Base-by-base conservation (phyloP, 2,888 invertebrate genomes). In the Parelbella ahira region DNA sequence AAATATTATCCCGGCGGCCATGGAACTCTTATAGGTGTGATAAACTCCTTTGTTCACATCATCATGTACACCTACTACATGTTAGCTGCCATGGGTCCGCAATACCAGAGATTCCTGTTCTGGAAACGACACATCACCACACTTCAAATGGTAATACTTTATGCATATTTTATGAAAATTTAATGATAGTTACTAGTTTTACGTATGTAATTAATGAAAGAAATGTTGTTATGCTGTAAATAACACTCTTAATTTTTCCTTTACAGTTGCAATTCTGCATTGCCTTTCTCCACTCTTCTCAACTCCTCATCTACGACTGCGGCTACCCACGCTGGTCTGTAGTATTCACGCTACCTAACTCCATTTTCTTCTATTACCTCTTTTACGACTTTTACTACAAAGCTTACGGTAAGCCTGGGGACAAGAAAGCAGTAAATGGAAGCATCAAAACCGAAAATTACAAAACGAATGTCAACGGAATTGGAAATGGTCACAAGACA, bases 41-140 rank as follows among this genome's bases (percentile, higher is more conserved):
- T 97, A 54, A 98, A 98, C 83, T 95, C 97, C 1, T 97, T 97
- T 60, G 97, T 98, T 8, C 98, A 98, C 68, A 94, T 97, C 51
- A 90, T 98, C 54, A 98, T 98, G 97, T 98, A 98, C 73, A 88
- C 93, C 1, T 98, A 98, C 75, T 97, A 97, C 63, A 89, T 97
- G 88, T 70, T 97, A 42, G 93, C 98, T 0, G 97, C 97, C 0
- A 87, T 97, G 67, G 95, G 97, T 13, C 97, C 97, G 0, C 90
- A 93, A 56, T 93, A 93, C 74, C 95, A 95, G 68, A 93, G 93
- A 75, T 97, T 94, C 68, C 86, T 97, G 49, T 97, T 96, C 93
- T 97, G 97, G 97, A 97, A 97, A 80, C 94, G 92, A 55, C 93
- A 97, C 76, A 93, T 98, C 56, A 97, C 97, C 13, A 93, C 92